These are phyloP conservation scores for Xerus rutilus DNA, from an alignment of 2,797 vertebrate genomes.

Conservation along the genomic window DNA sequence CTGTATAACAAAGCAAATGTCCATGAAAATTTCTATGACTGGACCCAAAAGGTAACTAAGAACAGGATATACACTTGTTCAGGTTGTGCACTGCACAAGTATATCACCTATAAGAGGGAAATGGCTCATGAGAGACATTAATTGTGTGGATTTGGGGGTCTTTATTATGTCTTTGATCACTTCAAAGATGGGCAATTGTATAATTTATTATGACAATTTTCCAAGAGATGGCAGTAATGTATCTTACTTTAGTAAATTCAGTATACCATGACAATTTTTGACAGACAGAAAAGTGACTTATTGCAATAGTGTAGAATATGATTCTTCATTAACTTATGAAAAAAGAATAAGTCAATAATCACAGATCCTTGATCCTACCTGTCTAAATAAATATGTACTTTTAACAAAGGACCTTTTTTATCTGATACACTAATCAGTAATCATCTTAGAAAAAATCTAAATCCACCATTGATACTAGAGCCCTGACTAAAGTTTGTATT, in stretches of 20 bases:
- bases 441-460: background rate
- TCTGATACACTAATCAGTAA: background rate
- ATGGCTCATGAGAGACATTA: background rate
- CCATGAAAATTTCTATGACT: background rate
- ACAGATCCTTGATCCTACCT: background rate
- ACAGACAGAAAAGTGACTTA: background rate
- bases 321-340: background rate
- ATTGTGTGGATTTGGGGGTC: background rate
- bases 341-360: background rate
- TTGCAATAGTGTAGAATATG: background rate
- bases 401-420: background rate
- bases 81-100: background rate
- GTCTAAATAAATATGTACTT: background rate
- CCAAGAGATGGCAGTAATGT: constrained; percentile 47
- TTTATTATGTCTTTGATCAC: background rate
- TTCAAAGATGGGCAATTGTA: background rate
- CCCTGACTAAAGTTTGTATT: background rate
- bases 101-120: too few relatives aligned
- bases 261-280: background rate
- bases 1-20: background rate
- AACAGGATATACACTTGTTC: background rate
- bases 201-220: background rate
- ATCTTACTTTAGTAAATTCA: background rate
- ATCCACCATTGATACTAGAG: background rate
- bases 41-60: background rate